phyloP scores from a whole-genome alignment of 2,888 invertebrate genomes.

The Lasioglossum vierecki region DNA sequence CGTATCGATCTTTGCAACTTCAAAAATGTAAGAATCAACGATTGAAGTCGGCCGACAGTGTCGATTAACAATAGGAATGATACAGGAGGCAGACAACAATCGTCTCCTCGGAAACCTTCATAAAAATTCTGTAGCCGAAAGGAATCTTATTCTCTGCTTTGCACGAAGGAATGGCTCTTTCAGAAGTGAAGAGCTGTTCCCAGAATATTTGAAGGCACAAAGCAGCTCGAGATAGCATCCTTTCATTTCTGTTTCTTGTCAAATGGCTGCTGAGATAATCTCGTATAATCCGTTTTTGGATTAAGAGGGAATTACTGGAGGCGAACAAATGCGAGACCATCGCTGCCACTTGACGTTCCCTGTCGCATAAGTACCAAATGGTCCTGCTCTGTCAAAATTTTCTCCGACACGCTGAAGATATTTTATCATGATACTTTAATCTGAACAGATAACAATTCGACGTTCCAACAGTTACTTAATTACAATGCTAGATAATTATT shows the following conservation, averaged over 20 bases:
- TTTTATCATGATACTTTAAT: neutral
- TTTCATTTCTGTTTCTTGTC: slow-evolving; percentile 19
- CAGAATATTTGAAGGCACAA: neutral
- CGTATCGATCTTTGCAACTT: slow-evolving; percentile 45
- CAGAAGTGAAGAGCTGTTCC: neutral
- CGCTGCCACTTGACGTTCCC: neutral
- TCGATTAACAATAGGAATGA: neutral
- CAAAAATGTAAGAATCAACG: neutral
- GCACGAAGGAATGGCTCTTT: neutral
- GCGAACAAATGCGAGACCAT: neutral
- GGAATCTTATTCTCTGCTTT: neutral
- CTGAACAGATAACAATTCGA: neutral
- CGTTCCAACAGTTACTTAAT: neutral
- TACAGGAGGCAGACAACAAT: neutral
- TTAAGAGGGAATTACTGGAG: slow-evolving; percentile 6
- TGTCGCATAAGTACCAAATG: neutral
- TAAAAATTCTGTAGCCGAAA: neutral
- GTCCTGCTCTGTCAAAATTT: neutral
- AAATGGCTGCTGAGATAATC: neutral
- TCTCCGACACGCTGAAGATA: neutral
- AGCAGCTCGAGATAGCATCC: slow-evolving; percentile 2
- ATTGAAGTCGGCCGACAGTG: neutral
- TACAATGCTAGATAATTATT: no score
- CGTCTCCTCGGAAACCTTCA: neutral
- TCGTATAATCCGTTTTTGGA: neutral